Percentiles rank a stretch among this genome's conserved stretches.
These are phyloP conservation scores for Synanthedon andrenaeformis DNA, from an alignment of 2,888 invertebrate species.

Conservation along the genomic window DNA sequence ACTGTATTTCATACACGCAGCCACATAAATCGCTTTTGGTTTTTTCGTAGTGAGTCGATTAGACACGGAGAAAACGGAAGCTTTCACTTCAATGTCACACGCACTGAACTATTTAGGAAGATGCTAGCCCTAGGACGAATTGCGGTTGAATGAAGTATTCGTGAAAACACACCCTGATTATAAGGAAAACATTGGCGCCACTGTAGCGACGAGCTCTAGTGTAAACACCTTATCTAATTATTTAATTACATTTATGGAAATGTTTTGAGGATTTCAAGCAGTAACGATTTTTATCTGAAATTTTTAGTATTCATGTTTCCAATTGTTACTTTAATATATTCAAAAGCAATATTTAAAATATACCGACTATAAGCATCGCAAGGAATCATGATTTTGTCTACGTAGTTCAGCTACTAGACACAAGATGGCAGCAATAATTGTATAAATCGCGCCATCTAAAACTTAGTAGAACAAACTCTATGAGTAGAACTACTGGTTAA, in stretches of 20 bases:
- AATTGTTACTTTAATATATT: no score
- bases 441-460: background rate
- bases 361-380: no score
- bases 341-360: no score
- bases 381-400: no score
- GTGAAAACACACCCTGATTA: slow-evolving; percentile 65
- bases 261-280: no score
- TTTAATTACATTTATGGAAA: no score
- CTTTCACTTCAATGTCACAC: slow-evolving; percentile 64
- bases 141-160: slow-evolving; percentile 64
- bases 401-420: slow-evolving; percentile 11
- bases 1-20: background rate
- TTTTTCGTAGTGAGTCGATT: background rate
- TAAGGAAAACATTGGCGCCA: slow-evolving; percentile 67
- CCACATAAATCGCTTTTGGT: background rate
- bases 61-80: slow-evolving; percentile 13
- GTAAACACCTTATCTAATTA: slow-evolving; percentile 18
- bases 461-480: no score
- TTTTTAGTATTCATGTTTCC: no score
- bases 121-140: slow-evolving; percentile 65
- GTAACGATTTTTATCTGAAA: no score
- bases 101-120: slow-evolving; percentile 36
- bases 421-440: slow-evolving; percentile 14
- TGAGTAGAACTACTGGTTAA: no score
- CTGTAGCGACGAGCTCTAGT: slow-evolving; percentile 33